Base-by-base conservation (phyloP, 2,888 invertebrate species). In the Tillus elongatus region DNA sequence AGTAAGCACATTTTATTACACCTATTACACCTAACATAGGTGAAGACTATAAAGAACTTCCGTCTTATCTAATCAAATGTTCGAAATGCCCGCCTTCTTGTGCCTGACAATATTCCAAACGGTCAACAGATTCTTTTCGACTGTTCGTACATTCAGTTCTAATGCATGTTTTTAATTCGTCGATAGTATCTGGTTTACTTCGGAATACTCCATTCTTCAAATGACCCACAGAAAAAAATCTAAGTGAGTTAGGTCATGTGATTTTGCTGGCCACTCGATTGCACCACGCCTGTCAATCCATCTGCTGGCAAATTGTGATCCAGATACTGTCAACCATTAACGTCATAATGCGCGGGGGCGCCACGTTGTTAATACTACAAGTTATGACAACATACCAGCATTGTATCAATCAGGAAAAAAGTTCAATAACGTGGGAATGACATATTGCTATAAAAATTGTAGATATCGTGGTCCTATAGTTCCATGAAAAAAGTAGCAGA, bases 201-300 rank as follows among this genome's bases (percentile, higher is more conserved):
- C n/a, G n/a, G n/a, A n/a, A n/a, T n/a, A n/a, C n/a, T n/a, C n/a
- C n/a, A n/a, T n/a, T n/a, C n/a, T n/a, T n/a, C n/a, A n/a, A n/a
- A n/a, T n/a, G n/a, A n/a, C 24, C 24, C 24, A 19, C 6, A 8
- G n/a, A 19, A 19, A 19, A 19, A 19, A 19, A 19, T 19, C 24
- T n/a, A 19, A 8, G n/a, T n/a, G 24, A 8, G 24, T 19, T 19
- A 19, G 24, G 24, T 19, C 24, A 8, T 6, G 24, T 19, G 24
- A 19, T n/a, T n/a, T 19, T 8, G 24, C 6, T n/a, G 24, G 24
- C 24, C 24, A 19, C 24, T 19, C 24, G n/a, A 19, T 19, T 19
- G n/a, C 24, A 8, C 24, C 24, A 19, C 24, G 6, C n/a, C 24
- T 19, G 6, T n/a, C 24, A 8, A 19, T 19, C 24, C 24, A 19